Evolutionary conservation across 2,113 vertebrate genomes (phyloP).

Genomic region (Fulica atra): DNA sequence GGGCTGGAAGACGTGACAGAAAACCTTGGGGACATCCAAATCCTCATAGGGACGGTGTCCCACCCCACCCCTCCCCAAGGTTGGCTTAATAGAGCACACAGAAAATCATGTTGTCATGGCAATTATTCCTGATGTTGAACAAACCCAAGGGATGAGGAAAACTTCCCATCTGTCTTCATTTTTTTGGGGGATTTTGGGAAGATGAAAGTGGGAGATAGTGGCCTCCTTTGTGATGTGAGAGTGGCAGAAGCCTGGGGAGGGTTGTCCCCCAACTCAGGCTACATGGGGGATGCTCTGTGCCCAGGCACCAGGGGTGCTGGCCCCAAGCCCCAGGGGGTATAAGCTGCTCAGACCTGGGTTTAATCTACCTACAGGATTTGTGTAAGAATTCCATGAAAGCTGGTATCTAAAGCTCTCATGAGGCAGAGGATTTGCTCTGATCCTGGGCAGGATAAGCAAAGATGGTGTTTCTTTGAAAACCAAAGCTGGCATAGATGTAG

Average conservation of each 20-base stretch:
- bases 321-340: neutral
- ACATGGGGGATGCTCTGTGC: neutral
- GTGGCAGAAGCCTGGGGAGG: neutral
- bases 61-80: neutral
- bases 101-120: neutral
- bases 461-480: neutral
- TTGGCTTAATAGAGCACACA: neutral
- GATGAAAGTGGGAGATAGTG: neutral
- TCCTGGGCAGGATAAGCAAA: neutral
- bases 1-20: neutral
- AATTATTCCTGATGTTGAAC: neutral
- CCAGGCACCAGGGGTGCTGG: neutral
- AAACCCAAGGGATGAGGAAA: neutral
- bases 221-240: neutral
- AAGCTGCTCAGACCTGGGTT: neutral
- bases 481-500: neutral
- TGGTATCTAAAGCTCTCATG: slow-evolving; percentile 1
- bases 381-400: neutral
- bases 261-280: neutral
- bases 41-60: fast-evolving
- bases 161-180: neutral
- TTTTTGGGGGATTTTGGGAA: neutral
- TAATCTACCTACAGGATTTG: slow-evolving; percentile 13
- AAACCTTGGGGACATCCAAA: neutral
- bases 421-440: slow-evolving; percentile 21